phyloP scores from a whole-genome alignment of 2,797 vertebrate species.

The Natrix natrix region DNA sequence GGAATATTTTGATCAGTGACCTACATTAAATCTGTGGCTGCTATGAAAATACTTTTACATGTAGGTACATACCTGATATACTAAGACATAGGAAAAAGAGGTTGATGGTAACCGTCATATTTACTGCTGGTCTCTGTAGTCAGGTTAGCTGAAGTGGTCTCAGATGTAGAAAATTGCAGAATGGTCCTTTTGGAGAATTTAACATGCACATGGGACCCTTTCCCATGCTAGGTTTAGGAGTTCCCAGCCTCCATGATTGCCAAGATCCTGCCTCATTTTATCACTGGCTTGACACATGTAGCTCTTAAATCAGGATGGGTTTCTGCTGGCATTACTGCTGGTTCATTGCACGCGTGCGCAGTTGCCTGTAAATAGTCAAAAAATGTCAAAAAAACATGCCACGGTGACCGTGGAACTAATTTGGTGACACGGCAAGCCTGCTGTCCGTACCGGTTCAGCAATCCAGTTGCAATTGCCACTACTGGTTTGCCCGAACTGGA shows the following conservation, averaged over 20 bases:
- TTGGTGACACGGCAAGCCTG: no score
- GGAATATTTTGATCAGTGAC: background rate
- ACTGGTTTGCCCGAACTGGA: no score
- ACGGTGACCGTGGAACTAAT: no score
- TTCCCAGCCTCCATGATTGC: background rate
- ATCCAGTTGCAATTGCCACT: no score
- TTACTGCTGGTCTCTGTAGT: background rate
- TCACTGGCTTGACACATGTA: background rate
- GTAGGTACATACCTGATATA: background rate
- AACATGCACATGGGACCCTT: background rate
- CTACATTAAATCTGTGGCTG: background rate
- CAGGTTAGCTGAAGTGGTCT: background rate
- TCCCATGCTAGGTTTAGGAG: background rate
- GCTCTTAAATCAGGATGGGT: background rate
- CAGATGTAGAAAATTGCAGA: background rate
- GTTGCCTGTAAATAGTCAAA: no score
- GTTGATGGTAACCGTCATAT: background rate
- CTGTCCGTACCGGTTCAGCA: no score
- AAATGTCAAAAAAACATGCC: no score
- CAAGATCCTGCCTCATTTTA: background rate
- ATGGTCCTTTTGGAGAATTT: background rate
- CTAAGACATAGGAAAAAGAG: background rate
- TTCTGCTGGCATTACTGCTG: no score
- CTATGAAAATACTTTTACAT: background rate
- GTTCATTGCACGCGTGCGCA: no score